A percentile compares a stretch with the other conserved stretches of the same genome.
Evolutionary conservation across 2,888 invertebrate species (phyloP).

Genomic region (Podotricha telesiphe): DNA sequence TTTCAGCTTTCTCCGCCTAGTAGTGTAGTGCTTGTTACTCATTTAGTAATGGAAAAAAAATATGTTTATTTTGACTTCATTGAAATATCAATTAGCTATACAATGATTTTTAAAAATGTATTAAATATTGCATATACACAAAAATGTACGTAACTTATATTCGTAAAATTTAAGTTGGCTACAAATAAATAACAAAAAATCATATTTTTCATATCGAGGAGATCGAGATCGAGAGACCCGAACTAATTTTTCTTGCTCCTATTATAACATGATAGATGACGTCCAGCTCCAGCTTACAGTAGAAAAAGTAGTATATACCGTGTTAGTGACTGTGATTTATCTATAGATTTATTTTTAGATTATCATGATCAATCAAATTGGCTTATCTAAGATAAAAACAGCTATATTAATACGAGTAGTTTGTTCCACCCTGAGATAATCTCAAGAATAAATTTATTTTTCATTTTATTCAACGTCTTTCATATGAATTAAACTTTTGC

Average conservation of each 20-base stretch:
- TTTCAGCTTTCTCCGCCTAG: too few relatives aligned
- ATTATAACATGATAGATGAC: slow-evolving; percentile 18
- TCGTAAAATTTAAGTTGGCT: too few relatives aligned
- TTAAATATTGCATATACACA: too few relatives aligned
- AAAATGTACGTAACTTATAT: too few relatives aligned
- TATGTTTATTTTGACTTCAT: too few relatives aligned
- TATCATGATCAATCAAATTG: slow-evolving; percentile 23
- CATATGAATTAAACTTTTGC: too few relatives aligned
- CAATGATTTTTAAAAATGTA: neutral
- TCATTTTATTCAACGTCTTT: neutral
- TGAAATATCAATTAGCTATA: too few relatives aligned
- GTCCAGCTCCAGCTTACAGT: slow-evolving; percentile 11
- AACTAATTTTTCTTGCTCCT: slow-evolving; percentile 6
- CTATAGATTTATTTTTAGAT: slow-evolving; percentile 24
- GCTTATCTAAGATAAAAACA: slow-evolving; percentile 5
- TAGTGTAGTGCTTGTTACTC: too few relatives aligned
- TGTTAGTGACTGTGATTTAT: slow-evolving; percentile 29
- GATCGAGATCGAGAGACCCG: too few relatives aligned
- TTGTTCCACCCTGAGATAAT: neutral
- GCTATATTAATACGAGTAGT: neutral
- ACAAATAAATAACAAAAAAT: neutral
- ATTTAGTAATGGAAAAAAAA: too few relatives aligned
- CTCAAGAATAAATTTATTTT: neutral
- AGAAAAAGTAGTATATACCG: slow-evolving; percentile 17
- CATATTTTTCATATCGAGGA: neutral